Base-by-base conservation (phyloP, 2,888 invertebrate genomes). In the Drymonia ruficornis region DNA sequence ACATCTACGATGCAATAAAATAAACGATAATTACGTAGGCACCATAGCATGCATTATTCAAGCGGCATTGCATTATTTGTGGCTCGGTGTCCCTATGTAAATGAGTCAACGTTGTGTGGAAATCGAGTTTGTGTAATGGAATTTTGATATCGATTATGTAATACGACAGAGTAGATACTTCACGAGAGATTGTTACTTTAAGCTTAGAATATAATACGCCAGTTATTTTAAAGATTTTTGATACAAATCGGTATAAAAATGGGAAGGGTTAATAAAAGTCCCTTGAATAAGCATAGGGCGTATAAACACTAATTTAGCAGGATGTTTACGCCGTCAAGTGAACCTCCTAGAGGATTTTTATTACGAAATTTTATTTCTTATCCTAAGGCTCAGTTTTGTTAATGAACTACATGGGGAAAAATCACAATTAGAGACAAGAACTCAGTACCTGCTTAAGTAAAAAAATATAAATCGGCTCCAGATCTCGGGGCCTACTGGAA, bases 11-110 rank as follows among this genome's bases (percentile, higher is more conserved):
- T 78, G 81, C 79, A 72, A 78, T 80, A 81, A 67, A 58, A 80
- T 74, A 78, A 58, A 72, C 71, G 56, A 74, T 67, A 55, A 58
- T 59, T 52, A 45, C 47, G 75, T 63, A 73, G 74, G 72, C 67
- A 66, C 65, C 61, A 70, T 68, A 55, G 57, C 86, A 85, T 86
- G 87, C 86, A 72, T 61, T 69, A 74, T 69, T 63, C 61, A 78
- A 78, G 78, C 80, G 59, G 73, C 68, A 80, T 80, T 80, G 92
- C 89, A 87, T 88, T 84, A 86, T 89, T 90, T 89, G 89, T 89
- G 88, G 72, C 79, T 81, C 65, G 59, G 51, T 54, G 53, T 58
- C 49, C 51, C 31, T 34, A 29, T 59, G 58, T 51, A 42, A 31
- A 15, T 46, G 56, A 59, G 50, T 49, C 29, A 49, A 34, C 18